Conservation (phyloP, 2,113 vertebrate genomes). For the Apus apus region DNA sequence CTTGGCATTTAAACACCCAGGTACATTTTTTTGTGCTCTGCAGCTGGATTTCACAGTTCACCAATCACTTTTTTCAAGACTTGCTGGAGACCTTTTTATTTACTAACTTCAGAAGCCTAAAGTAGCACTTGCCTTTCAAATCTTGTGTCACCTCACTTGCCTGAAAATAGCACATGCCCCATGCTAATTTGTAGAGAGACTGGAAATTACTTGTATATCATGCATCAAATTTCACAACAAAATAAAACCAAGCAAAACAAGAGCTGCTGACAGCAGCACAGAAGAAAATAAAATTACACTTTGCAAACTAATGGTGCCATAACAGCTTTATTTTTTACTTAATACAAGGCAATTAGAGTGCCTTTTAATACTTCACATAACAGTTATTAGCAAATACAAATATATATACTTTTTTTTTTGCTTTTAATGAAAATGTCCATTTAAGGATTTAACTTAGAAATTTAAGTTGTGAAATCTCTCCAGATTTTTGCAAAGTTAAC, state of each 20-base stretch:
- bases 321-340: conserved; percentile 81
- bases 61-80: background rate
- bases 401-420: conserved; percentile 65
- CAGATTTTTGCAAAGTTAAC: conserved; percentile 81
- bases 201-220: background rate
- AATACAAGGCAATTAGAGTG: conserved; percentile 77
- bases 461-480: conserved; percentile 77
- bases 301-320: conserved; percentile 36
- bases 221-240: background rate
- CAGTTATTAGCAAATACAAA: conserved; percentile 82
- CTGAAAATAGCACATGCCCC: background rate
- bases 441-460: conserved; percentile 80
- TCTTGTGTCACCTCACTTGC: background rate
- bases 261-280: background rate
- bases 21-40: background rate
- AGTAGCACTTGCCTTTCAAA: background rate
- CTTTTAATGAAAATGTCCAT: conserved; percentile 82
- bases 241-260: background rate
- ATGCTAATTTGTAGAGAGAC: background rate
- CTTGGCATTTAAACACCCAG: background rate
- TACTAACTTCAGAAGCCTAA: background rate
- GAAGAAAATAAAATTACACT: conserved; percentile 34
- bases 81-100: background rate
- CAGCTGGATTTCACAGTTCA: background rate
- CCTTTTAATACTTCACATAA: conserved; percentile 80